phyloP scores from a whole-genome alignment of 2,888 invertebrate genomes.

The Strigamia maritima region DNA sequence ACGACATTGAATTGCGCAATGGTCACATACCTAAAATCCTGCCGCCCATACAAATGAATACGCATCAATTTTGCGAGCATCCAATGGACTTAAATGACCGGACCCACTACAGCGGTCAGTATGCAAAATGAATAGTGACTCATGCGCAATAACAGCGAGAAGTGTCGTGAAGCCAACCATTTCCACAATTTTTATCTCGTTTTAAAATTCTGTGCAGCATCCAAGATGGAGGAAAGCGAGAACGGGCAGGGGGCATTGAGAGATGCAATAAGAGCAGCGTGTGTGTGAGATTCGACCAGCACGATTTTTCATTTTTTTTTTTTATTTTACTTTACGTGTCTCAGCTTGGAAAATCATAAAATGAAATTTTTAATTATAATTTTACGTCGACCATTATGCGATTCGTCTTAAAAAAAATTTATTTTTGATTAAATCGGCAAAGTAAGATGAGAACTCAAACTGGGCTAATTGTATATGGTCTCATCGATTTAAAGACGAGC shows the following conservation, averaged over 20 bases:
- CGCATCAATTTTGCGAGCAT: constrained; percentile 1
- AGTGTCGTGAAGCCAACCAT: neutral
- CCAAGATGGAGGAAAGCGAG: constrained; percentile 2
- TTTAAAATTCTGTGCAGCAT: constrained; percentile 15
- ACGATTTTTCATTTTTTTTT: neutral
- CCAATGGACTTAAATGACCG: neutral
- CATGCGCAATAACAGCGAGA: neutral
- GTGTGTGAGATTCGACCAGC: neutral
- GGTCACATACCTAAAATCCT: neutral
- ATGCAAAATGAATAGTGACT: constrained; percentile 5
- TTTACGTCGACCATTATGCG: neutral
- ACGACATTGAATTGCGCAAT: neutral
- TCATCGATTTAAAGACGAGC: constrained; percentile 7
- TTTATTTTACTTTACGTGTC: too few relatives aligned
- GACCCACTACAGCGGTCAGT: neutral
- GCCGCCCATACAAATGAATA: constrained; percentile 1
- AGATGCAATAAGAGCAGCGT: neutral
- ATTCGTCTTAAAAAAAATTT: too few relatives aligned
- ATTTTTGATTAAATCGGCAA: neutral
- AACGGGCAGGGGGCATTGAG: constrained; percentile 1
- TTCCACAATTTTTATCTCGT: neutral
- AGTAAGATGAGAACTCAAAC: constrained; percentile 15
- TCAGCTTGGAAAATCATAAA: neutral
- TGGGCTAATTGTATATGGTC: constrained; percentile 10
- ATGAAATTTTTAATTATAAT: neutral